Base-by-base conservation (phyloP, 2,113 vertebrate species). In the Peromyscus californicus region DNA sequence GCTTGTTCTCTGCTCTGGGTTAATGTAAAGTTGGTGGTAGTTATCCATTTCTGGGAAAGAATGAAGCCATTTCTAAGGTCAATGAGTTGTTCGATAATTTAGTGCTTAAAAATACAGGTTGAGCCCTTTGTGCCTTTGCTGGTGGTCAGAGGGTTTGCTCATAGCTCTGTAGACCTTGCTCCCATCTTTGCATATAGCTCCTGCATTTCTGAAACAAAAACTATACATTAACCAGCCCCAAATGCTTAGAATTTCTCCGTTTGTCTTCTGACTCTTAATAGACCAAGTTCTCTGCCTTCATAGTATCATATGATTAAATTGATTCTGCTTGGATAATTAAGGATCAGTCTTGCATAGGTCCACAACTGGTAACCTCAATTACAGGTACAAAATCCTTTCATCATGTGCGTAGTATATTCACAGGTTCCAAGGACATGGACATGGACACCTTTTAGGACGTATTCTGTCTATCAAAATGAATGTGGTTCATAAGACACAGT, bases 171-270 rank as follows among this genome's bases (percentile, higher is more conserved):
- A 90, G 33, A 4, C 11, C 7, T 89, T 17, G 67, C 7, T 82
- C 7, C 11, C 57, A 21, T 51, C 21, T 45, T 76, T 72, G 29
- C 2, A 61, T 1, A 2, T 17, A 26, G 0, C 0, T 3, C 21
- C 8, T 75, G 51, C 9, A 61, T 84, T n/a, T 86, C 45, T 42
- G 69, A 59, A 26, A 12, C 6, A 79, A 21, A 61, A 67, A 31
- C 5, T 21, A 5, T 31, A 11, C 1, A 11, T 24, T 11, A 76
- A 63, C 1, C 2, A 80, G 1, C 2, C 80, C 45, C 36, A 12
- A 91, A 3, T 6, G 12, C 21, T 74, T 76, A 22, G 22, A 29
- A 67, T 54, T 16, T 87, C 15, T 83, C n/a, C 12, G 16, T 5
- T 11, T 21, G 6, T 31, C 36, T 92, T 95, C 17, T 86, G 17